Percentiles rank a stretch among this genome's conserved stretches.
Evolutionary conservation across 2,113 vertebrate genomes (phyloP).

Genomic region (Hepsetus odoe): DNA sequence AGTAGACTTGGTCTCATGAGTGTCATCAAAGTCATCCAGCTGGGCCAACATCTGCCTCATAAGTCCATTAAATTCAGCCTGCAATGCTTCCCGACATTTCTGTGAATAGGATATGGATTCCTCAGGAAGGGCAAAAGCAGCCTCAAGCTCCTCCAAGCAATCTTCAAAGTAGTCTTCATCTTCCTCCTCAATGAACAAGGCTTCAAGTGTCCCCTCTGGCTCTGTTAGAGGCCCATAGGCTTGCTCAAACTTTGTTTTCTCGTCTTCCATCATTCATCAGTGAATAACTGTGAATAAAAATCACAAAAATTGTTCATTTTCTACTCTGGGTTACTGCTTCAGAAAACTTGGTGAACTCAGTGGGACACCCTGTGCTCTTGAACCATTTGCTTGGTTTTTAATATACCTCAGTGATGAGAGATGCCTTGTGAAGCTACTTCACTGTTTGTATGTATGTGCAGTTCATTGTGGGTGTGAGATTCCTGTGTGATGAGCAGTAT

Average conservation of each 20-base stretch:
- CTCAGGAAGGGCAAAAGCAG: constrained; percentile 36
- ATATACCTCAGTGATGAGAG: neutral
- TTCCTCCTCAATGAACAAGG: constrained; percentile 71
- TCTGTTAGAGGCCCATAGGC: constrained; percentile 16
- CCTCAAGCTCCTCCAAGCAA: constrained; percentile 52
- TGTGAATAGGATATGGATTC: constrained; percentile 39
- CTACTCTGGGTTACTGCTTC: neutral
- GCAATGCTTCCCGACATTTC: constrained; percentile 39
- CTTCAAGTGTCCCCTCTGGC: constrained; percentile 28
- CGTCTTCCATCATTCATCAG: constrained; percentile 64
- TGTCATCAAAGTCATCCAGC: constrained; percentile 49
- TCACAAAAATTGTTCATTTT: neutral
- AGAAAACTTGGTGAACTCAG: neutral
- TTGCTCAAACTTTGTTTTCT: constrained; percentile 39
- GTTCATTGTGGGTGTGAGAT: neutral
- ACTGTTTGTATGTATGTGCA: neutral
- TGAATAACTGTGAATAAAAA: constrained; percentile 21
- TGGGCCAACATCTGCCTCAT: constrained; percentile 53
- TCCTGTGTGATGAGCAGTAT: neutral
- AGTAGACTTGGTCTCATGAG: constrained; percentile 39
- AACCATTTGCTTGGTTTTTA: neutral
- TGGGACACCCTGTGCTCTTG: neutral
- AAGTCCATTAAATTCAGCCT: constrained; percentile 51
- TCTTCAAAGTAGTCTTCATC: constrained; percentile 57
- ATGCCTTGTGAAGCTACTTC: neutral